Percentiles rank a stretch among this genome's conserved stretches.
phyloP scores from a whole-genome alignment of 2,888 invertebrate genomes.

The Argyresthia albistria region DNA sequence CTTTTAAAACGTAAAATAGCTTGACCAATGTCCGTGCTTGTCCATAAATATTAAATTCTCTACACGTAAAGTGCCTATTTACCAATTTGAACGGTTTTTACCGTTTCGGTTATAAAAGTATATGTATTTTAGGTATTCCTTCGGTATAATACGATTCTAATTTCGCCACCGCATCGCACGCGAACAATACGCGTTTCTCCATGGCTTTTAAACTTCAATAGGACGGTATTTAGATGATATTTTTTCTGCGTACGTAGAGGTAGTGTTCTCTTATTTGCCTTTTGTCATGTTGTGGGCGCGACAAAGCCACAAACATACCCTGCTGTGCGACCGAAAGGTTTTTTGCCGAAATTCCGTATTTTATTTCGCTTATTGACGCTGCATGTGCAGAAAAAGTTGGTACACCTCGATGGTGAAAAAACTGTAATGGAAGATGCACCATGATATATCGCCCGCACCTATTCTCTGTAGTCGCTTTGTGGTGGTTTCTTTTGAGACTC shows the following conservation, averaged over 20 bases:
- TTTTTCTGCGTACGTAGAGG: constrained; percentile 40
- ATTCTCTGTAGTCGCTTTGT: constrained; percentile 43
- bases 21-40: too few relatives aligned
- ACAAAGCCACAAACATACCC: constrained; percentile 68
- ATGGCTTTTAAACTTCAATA: constrained; percentile 70
- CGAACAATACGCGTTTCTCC: constrained; percentile 58
- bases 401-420: constrained; percentile 29
- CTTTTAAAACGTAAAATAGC: too few relatives aligned
- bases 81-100: constrained; percentile 24
- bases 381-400: constrained; percentile 37
- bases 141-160: constrained; percentile 59
- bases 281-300: constrained; percentile 68
- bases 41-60: too few relatives aligned
- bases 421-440: constrained; percentile 52
- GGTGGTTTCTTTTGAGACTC: constrained; percentile 24
- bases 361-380: constrained; percentile 60
- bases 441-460: constrained; percentile 52
- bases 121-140: background rate
- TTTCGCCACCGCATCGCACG: constrained; percentile 62
- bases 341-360: constrained; percentile 59
- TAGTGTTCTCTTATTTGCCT: constrained; percentile 69
- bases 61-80: background rate
- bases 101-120: constrained; percentile 9
- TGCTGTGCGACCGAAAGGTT: constrained; percentile 55
- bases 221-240: constrained; percentile 64